Evolutionary conservation across 2,113 vertebrate genomes (phyloP).

Genomic region (Cnemophilus loriae): DNA sequence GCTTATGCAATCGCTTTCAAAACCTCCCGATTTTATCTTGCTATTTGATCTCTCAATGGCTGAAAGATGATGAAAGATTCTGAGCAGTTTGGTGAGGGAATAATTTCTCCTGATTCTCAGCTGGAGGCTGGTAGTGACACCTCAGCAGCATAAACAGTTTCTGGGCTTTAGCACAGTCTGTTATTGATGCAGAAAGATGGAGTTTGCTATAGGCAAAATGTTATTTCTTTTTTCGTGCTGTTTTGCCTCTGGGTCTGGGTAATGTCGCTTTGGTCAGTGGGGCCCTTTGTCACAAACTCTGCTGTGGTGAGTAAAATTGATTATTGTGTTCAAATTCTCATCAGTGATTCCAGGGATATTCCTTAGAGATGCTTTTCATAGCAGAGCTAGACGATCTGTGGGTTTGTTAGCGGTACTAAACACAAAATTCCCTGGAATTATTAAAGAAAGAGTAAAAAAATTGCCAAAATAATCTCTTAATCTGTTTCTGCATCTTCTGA

Average conservation of each 20-base stretch:
- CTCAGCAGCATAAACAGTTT: not conserved
- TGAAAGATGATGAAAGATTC: conserved; percentile 26
- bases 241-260: not conserved
- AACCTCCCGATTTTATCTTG: conserved; percentile 48
- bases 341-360: not conserved
- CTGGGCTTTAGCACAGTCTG: not conserved
- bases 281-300: not conserved
- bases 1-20: conserved; percentile 47
- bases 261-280: not conserved
- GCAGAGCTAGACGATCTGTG: not conserved
- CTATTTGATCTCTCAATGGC: conserved; percentile 8
- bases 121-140: not conserved
- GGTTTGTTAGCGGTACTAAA: not conserved
- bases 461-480: not conserved
- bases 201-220: not conserved
- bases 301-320: not conserved
- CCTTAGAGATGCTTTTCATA: not conserved
- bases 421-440: not conserved
- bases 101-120: not conserved
- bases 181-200: not conserved
- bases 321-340: not conserved
- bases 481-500: not conserved
- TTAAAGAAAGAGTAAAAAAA: not conserved
- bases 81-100: not conserved
- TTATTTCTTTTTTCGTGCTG: not conserved